These are phyloP conservation scores for Cephus pygmeus DNA, from an alignment of 2,888 invertebrate genomes.

Conservation along the genomic window DNA sequence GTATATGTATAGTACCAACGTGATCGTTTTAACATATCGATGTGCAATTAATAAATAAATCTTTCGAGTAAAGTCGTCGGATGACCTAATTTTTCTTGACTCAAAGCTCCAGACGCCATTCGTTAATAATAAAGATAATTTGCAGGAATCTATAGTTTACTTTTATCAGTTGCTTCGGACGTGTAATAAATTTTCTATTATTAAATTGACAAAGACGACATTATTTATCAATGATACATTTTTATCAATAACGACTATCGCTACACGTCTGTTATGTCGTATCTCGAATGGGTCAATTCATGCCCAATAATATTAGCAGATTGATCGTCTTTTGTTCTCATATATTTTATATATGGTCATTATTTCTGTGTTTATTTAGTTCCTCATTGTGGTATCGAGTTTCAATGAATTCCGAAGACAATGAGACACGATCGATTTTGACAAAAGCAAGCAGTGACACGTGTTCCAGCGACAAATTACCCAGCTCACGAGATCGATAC, in stretches of 20 bases:
- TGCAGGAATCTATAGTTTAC: neutral
- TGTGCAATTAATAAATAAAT: neutral
- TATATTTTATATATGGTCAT: too few species aligned
- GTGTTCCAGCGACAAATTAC: constrained; percentile 24
- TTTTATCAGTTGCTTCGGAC: neutral
- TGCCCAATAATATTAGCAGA: neutral
- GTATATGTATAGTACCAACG: neutral
- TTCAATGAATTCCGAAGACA: neutral
- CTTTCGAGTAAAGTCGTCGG: neutral
- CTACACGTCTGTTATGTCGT: neutral
- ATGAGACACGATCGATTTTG: neutral
- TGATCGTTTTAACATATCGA: neutral
- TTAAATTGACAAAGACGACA: neutral
- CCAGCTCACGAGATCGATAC: constrained; percentile 24
- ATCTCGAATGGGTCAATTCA: neutral
- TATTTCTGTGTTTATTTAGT: too few species aligned
- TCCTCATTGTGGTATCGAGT: neutral
- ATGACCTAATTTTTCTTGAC: neutral
- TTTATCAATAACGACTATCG: too few species aligned
- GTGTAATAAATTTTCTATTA: neutral
- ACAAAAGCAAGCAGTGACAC: neutral
- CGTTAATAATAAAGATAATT: neutral
- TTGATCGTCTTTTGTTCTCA: too few species aligned
- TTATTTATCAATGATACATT: too few species aligned
- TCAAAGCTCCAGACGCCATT: neutral